These are phyloP conservation scores for Lanius collurio DNA, from an alignment of 2,113 vertebrate species.

Conservation along the genomic window DNA sequence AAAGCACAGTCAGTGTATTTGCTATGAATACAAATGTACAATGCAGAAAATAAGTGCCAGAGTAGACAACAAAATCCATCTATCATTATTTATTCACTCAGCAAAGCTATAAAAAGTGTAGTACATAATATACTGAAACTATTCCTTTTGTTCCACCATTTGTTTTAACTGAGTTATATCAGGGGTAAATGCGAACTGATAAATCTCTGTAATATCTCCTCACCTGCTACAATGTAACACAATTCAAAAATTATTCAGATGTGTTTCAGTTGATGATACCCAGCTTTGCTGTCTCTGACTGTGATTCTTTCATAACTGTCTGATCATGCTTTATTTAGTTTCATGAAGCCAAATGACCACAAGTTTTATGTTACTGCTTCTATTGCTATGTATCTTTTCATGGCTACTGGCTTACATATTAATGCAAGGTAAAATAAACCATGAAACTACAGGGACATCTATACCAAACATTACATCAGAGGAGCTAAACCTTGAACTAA, in stretches of 20 bases:
- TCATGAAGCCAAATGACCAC: neutral
- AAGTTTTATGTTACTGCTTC: neutral
- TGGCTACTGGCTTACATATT: neutral
- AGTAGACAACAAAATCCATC: neutral
- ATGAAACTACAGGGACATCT: neutral
- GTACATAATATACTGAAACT: constrained; percentile 1
- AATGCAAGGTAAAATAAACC: constrained; percentile 11
- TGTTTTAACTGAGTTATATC: constrained; percentile 31
- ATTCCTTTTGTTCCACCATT: constrained; percentile 22
- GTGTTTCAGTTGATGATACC: neutral
- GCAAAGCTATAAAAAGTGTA: constrained; percentile 1
- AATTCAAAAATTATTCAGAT: neutral
- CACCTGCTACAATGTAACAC: neutral
- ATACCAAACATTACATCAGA: neutral
- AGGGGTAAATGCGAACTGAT: neutral
- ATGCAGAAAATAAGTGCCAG: neutral
- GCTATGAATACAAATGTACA: neutral
- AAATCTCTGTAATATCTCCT: constrained; percentile 2
- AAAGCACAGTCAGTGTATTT: neutral
- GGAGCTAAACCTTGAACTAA: neutral
- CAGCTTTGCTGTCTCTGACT: neutral
- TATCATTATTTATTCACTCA: constrained; percentile 32
- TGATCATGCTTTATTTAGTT: neutral
- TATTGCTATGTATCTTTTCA: neutral
- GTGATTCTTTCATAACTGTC: neutral